Conservation (phyloP, 2,113 vertebrate genomes). For the Silurus asotus region DNA sequence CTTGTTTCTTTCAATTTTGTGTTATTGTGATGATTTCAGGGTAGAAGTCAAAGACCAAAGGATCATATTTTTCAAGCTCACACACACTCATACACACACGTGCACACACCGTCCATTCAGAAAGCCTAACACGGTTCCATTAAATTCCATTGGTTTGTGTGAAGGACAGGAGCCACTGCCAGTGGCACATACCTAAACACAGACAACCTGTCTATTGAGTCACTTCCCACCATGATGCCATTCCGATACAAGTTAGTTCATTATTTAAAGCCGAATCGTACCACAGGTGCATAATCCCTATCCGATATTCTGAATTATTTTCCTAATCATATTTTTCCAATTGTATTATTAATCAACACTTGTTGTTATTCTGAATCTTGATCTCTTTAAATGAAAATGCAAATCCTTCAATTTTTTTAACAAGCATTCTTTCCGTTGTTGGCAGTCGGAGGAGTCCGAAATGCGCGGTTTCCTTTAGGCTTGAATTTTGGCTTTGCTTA, state of each 20-base stretch:
- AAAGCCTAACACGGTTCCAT: slow-evolving; percentile 66
- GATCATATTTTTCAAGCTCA: neutral
- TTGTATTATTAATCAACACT: neutral
- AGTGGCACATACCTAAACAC: slow-evolving; percentile 61
- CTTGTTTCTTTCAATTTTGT: neutral
- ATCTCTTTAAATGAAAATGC: slow-evolving; percentile 32
- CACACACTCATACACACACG: slow-evolving; percentile 1
- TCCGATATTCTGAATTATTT: slow-evolving; percentile 59
- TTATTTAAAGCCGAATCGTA: slow-evolving; percentile 45
- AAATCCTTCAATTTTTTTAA: slow-evolving; percentile 35
- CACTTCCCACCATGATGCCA: slow-evolving; percentile 53
- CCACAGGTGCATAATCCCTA: slow-evolving; percentile 59
- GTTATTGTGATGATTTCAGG: neutral
- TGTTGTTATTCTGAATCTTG: neutral
- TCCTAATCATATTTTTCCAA: neutral
- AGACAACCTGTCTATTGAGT: slow-evolving; percentile 60
- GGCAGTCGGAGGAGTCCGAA: slow-evolving; percentile 22
- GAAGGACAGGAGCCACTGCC: slow-evolving; percentile 56
- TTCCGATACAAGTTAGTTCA: slow-evolving; percentile 49
- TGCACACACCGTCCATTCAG: slow-evolving; percentile 45
- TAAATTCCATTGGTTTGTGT: slow-evolving; percentile 70
- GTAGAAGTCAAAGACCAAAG: neutral
- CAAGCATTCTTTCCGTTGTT: slow-evolving; percentile 24
- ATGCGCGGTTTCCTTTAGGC: slow-evolving; percentile 11
- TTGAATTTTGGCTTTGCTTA: slow-evolving; percentile 28